Evolutionary conservation across 2,888 invertebrate genomes (phyloP), one percentile per base, ranked within the genome.

Genomic region (Drosophila rellima): DNA sequence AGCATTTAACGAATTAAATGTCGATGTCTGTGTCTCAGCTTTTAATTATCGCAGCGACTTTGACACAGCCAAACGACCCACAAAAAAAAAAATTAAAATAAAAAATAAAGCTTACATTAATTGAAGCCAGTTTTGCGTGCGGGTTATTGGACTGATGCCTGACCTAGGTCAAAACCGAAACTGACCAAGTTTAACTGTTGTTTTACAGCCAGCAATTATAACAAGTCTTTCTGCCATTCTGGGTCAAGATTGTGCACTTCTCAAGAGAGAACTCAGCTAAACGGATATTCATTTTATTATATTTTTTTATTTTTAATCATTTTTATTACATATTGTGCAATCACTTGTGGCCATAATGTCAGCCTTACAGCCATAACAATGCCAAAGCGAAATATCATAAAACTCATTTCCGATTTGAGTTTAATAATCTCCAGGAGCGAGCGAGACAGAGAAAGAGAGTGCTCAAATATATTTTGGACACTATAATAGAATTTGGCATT

Each of bases 31-130:
- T 35, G 29, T 11, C 37, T 37, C 33, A 42, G 26, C 56, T 40
- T 62, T 74, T 75, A 75, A 77, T 77, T 75, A 67, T 56, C 59
- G n/a, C 48, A 17, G 55, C 61, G 77, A 68, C 77, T 77, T 75
- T 76, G 77, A 68, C 70, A 51, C 54, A 55, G 37, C 50, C 55
- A 26, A 60, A 13, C 54, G 44, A 61, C 39, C 60, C 29, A 62
- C 20, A 37, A 51, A 50, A 40, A 57, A 51, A 42, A 23, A 4
- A 11, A 7, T 7, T 2, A 7, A 29, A 35, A 39, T 44, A 45
- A 61, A 59, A 42, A 23, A 4, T 11, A 31, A 23, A 50, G 42
- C 10, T 20, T 40, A 42, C 44, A 50, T 47, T 31, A 47, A 35
- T 45, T 56, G 23, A 26, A 47, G 29, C 50, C 47, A 45, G 62